Conservation (phyloP, 2,888 invertebrate genomes). For the Cremastinae sp. region DNA sequence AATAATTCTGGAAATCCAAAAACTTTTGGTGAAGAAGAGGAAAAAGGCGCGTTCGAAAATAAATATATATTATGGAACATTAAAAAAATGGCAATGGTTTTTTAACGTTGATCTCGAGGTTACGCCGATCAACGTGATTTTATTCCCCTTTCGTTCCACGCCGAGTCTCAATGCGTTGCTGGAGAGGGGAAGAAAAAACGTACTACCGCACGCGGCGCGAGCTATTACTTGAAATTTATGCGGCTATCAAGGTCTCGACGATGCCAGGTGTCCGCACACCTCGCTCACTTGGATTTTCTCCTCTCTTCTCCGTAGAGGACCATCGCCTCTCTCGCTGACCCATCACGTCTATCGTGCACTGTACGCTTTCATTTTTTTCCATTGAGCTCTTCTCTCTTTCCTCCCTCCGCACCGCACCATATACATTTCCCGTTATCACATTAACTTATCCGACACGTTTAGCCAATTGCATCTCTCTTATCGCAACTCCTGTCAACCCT, state of each 20-base stretch:
- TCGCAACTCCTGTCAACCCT: constrained; percentile 30
- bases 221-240: constrained; percentile 67
- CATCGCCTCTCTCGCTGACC: constrained; percentile 50
- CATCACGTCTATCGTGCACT: constrained; percentile 61
- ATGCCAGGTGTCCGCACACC: constrained; percentile 63
- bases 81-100: too few species aligned
- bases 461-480: constrained; percentile 46
- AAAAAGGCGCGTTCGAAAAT: too few species aligned
- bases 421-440: constrained; percentile 59
- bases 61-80: not conserved
- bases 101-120: too few species aligned
- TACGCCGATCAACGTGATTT: constrained; percentile 15
- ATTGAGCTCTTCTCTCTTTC: constrained; percentile 2
- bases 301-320: constrained; percentile 24
- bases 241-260: constrained; percentile 62
- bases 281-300: constrained; percentile 27
- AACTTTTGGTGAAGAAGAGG: too few species aligned
- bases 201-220: constrained; percentile 53
- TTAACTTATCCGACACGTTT: constrained; percentile 55
- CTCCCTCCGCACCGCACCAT: constrained; percentile 1
- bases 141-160: constrained; percentile 29
- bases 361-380: constrained; percentile 54
- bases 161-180: constrained; percentile 39
- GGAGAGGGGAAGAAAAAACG: constrained; percentile 24
- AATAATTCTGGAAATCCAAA: too few species aligned